These are phyloP conservation scores for Corythucha ciliata DNA, from an alignment of 2,888 invertebrate genomes.

Conservation along the genomic window DNA sequence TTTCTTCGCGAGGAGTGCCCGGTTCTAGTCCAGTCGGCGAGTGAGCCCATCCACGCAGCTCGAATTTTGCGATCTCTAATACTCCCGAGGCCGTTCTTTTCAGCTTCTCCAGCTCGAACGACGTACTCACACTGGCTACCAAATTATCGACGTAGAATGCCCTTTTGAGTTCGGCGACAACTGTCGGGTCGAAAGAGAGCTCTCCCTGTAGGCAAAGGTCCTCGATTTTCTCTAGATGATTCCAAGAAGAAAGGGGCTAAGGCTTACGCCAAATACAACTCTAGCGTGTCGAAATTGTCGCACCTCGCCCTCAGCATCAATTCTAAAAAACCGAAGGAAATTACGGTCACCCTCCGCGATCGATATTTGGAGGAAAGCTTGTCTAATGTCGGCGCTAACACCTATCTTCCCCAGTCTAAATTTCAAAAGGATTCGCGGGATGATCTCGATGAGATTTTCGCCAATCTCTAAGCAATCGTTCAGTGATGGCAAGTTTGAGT, in stretches of 20 bases:
- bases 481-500: slow-evolving; percentile 25
- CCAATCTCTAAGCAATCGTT: slow-evolving; percentile 35
- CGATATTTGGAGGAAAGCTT: slow-evolving; percentile 38
- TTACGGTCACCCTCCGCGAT: slow-evolving; percentile 34
- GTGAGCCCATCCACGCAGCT: slow-evolving; percentile 22
- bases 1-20: slow-evolving; percentile 1
- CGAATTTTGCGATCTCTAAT: slow-evolving; percentile 17
- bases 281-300: slow-evolving; percentile 16
- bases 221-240: slow-evolving; percentile 10
- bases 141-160: slow-evolving; percentile 18
- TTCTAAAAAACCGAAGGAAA: slow-evolving; percentile 35
- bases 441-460: slow-evolving; percentile 30
- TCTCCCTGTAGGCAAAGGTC: background rate
- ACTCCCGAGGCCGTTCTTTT: background rate
- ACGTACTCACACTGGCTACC: background rate
- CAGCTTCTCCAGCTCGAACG: background rate
- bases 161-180: too few relatives aligned
- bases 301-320: slow-evolving; percentile 5
- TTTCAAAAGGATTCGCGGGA: slow-evolving; percentile 22
- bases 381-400: slow-evolving; percentile 32
- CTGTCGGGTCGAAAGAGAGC: background rate
- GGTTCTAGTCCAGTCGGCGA: background rate
- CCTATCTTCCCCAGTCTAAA: slow-evolving; percentile 29
- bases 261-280: slow-evolving; percentile 25
- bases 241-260: slow-evolving; percentile 24